A percentile compares a stretch with the other conserved stretches of the same genome.
phyloP scores from a whole-genome alignment of 1,140 invertebrate genomes.

The Portunus trituberculatus region DNA sequence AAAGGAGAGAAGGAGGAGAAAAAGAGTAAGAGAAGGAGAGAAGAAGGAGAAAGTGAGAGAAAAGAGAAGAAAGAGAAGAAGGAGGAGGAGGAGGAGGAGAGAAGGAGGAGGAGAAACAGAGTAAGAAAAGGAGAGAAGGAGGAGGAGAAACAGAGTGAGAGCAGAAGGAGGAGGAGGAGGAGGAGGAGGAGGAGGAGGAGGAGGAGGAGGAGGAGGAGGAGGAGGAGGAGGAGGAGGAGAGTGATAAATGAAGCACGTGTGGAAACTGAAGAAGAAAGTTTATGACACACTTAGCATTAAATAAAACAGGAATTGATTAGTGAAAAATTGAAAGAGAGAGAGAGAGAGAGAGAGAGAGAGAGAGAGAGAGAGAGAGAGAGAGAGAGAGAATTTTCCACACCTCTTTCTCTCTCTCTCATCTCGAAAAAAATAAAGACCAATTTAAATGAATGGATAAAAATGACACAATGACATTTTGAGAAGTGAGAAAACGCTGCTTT shows the following conservation, averaged over 20 bases:
- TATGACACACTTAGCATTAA: background rate
- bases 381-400: background rate
- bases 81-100: conserved; percentile 1
- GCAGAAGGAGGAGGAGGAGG: too few species aligned
- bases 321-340: background rate
- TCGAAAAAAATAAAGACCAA: too few species aligned
- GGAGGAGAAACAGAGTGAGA: background rate
- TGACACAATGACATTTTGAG: too few species aligned
- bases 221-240: too few species aligned
- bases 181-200: too few species aligned
- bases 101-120: conserved; percentile 33
- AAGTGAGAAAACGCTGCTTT: too few species aligned
- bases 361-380: background rate
- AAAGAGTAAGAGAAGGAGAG: background rate
- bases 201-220: too few species aligned
- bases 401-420: too few species aligned
- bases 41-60: background rate
- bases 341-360: background rate
- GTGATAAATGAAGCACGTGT: too few species aligned
- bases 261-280: too few species aligned
- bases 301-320: background rate
- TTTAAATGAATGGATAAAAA: too few species aligned
- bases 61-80: background rate
- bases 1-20: background rate
- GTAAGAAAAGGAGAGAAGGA: background rate